A percentile compares a stretch with the other conserved stretches of the same genome.
Evolutionary conservation across 2,797 vertebrate genomes (phyloP).

Genomic region (Anguilla anguilla): DNA sequence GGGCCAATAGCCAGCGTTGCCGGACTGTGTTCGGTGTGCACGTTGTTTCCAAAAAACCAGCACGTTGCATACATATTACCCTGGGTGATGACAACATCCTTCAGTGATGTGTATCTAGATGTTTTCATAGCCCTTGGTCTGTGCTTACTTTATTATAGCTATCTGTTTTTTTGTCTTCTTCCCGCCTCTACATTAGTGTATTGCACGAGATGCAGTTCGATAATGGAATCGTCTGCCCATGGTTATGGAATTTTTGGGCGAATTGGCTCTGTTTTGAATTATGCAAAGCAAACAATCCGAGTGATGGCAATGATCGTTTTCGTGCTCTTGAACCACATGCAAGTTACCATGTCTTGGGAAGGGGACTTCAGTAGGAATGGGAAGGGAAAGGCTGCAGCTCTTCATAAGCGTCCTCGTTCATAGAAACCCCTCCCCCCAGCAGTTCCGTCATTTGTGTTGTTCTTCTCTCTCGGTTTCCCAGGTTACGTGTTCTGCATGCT

Average conservation of each 20-base stretch:
- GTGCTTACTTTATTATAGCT: background rate
- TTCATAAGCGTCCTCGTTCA: background rate
- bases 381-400: background rate
- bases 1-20: background rate
- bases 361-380: background rate
- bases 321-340: background rate
- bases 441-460: background rate
- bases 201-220: background rate
- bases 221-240: background rate
- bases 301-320: background rate
- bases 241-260: background rate
- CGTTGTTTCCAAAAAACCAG: background rate
- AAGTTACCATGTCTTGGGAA: background rate
- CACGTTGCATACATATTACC: background rate
- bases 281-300: background rate
- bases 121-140: background rate
- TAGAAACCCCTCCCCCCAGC: background rate
- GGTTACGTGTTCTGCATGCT: conserved; percentile 95
- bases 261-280: background rate
- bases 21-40: background rate
- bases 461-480: conserved; percentile 48
- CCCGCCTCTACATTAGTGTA: background rate
- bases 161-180: background rate
- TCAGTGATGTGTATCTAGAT: background rate
- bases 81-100: no score